Conservation (phyloP, 2,113 vertebrate species). For the Vireo altiloquus region DNA sequence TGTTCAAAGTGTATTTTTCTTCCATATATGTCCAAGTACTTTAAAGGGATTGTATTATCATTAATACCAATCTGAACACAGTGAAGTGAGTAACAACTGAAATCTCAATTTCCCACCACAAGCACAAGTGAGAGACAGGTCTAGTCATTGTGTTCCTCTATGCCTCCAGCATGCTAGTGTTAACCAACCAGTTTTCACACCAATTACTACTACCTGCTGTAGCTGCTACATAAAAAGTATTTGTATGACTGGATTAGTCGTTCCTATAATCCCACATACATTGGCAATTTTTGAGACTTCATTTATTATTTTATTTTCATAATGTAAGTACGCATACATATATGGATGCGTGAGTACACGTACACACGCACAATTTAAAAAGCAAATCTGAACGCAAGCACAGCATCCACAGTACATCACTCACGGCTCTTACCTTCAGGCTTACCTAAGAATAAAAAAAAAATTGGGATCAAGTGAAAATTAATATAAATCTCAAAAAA, state of each 20-base stretch:
- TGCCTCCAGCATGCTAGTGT: not conserved
- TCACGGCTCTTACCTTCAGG: slow-evolving; percentile 69
- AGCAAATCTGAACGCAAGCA: not conserved
- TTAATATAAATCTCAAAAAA: not conserved
- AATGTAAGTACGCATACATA: not conserved
- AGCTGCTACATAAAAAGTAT: not conserved
- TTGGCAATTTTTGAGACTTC: not conserved
- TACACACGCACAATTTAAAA: not conserved
- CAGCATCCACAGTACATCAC: not conserved
- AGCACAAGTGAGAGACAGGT: not conserved
- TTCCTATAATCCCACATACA: not conserved
- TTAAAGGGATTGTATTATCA: not conserved
- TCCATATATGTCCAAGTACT: not conserved
- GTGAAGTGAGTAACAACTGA: not conserved
- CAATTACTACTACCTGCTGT: not conserved
- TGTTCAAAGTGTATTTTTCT: not conserved
- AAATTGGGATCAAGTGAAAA: slow-evolving; percentile 1
- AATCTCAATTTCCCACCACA: not conserved
- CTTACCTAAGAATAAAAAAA: slow-evolving; percentile 62
- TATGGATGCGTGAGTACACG: not conserved
- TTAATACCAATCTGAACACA: not conserved
- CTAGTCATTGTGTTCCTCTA: not conserved
- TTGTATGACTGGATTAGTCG: not conserved
- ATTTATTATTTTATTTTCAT: not conserved
- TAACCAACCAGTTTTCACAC: not conserved